Evolutionary conservation across 2,888 invertebrate species (phyloP).

Genomic region (Drosophila nigritarsus): DNA sequence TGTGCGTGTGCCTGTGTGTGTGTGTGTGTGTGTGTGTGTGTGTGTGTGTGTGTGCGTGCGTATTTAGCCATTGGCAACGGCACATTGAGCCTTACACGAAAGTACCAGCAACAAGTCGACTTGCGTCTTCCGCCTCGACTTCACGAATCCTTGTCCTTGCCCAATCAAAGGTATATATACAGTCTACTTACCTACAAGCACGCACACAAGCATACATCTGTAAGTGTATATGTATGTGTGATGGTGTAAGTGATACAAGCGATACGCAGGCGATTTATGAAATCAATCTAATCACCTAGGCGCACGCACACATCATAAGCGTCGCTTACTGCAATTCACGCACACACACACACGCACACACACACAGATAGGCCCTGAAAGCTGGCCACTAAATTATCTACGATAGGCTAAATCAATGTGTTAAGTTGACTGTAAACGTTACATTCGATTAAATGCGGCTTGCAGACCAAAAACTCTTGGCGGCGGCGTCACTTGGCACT

Average conservation of each 20-base stretch:
- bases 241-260: conserved; percentile 51
- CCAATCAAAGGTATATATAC: conserved; percentile 15
- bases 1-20: neutral
- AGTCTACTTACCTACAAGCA: conserved; percentile 2
- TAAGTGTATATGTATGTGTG: neutral
- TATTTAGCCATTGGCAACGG: conserved; percentile 3
- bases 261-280: conserved; percentile 49
- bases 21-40: too few species aligned
- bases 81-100: conserved; percentile 3
- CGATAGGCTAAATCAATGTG: conserved; percentile 72
- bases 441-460: conserved; percentile 76
- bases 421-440: conserved; percentile 76
- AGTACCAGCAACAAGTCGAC: conserved; percentile 47
- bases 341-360: conserved; percentile 8
- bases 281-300: conserved; percentile 41
- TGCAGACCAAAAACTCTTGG: conserved; percentile 48
- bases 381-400: conserved; percentile 71
- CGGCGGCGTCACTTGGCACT: conserved; percentile 36
- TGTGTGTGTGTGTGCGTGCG: neutral
- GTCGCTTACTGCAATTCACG: neutral
- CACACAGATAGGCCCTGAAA: conserved; percentile 20
- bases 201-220: conserved; percentile 1
- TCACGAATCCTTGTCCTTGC: conserved; percentile 42
- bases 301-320: conserved; percentile 45
- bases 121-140: conserved; percentile 4